A percentile compares a stretch with the other conserved stretches of the same genome.
Conservation (phyloP, 2,888 invertebrate species). For the Apoda limacodes region DNA sequence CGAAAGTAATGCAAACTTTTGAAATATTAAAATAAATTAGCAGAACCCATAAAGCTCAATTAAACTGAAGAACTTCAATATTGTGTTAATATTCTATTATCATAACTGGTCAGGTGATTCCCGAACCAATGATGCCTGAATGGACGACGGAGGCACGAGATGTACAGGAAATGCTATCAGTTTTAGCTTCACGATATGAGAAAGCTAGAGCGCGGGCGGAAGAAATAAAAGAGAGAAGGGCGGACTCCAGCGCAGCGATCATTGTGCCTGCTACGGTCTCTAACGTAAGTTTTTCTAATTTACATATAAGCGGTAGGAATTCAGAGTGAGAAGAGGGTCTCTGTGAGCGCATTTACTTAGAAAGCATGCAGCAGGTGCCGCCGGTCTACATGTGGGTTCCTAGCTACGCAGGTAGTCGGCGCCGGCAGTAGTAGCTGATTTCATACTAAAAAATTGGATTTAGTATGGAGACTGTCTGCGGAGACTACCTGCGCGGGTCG, state of each 20-base stretch:
- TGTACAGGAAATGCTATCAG: conserved; percentile 46
- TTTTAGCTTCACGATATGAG: conserved; percentile 49
- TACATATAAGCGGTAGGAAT: too few species aligned
- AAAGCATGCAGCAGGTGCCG: too few species aligned
- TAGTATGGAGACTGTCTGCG: too few species aligned
- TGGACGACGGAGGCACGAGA: conserved; percentile 59
- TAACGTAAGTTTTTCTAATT: conserved; percentile 35
- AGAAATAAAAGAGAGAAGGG: conserved; percentile 43
- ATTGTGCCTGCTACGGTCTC: conserved; percentile 32
- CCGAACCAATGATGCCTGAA: conserved; percentile 51
- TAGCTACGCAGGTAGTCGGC: too few species aligned
- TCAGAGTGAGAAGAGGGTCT: too few species aligned
- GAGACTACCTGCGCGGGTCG: too few species aligned
- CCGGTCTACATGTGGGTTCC: too few species aligned
- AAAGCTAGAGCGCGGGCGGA: conserved; percentile 41
- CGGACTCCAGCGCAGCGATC: conserved; percentile 32
- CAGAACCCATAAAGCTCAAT: neutral
- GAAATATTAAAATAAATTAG: neutral
- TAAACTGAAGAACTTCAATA: neutral
- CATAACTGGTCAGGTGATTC: conserved; percentile 45
- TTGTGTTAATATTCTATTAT: too few species aligned
- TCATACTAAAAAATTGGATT: too few species aligned
- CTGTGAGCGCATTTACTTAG: too few species aligned
- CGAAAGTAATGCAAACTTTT: too few species aligned
- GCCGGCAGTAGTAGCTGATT: too few species aligned